A percentile compares a stretch with the other conserved stretches of the same genome.
phyloP scores from a whole-genome alignment of 2,888 invertebrate genomes.

The Parnassius mnemosyne region DNA sequence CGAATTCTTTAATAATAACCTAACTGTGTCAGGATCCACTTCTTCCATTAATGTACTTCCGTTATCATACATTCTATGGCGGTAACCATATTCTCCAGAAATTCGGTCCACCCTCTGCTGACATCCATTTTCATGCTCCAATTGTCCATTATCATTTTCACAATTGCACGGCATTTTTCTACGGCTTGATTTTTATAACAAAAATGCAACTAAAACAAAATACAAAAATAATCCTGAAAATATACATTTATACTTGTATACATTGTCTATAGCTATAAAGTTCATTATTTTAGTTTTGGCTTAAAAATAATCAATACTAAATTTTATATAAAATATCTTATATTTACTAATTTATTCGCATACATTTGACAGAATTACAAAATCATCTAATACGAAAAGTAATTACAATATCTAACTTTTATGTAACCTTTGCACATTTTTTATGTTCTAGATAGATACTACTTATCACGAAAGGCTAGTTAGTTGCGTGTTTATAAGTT shows the following conservation, averaged over 20 bases:
- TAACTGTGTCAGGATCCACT: slow-evolving; percentile 47
- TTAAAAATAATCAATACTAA: too few relatives aligned
- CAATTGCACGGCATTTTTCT: slow-evolving; percentile 55
- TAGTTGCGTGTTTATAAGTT: neutral
- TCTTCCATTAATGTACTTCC: slow-evolving; percentile 31
- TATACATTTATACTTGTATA: too few relatives aligned
- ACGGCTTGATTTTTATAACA: slow-evolving; percentile 10
- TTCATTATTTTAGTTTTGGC: too few relatives aligned
- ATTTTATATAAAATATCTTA: too few relatives aligned
- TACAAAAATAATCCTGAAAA: slow-evolving; percentile 3
- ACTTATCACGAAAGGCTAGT: too few relatives aligned
- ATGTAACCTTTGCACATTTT: too few relatives aligned
- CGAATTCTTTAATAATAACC: slow-evolving; percentile 41
- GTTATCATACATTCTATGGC: slow-evolving; percentile 50
- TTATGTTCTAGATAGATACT: too few relatives aligned
- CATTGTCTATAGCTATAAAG: too few relatives aligned
- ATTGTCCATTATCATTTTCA: slow-evolving; percentile 37
- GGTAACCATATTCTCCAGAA: slow-evolving; percentile 38
- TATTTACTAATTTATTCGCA: too few relatives aligned
- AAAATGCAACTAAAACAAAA: slow-evolving; percentile 22
- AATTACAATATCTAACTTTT: too few relatives aligned
- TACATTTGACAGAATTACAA: too few relatives aligned
- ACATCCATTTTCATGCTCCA: slow-evolving; percentile 43
- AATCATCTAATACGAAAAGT: too few relatives aligned
- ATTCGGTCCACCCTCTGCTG: slow-evolving; percentile 34